Percentiles rank a stretch among this genome's conserved stretches.
These are phyloP conservation scores for Dynastes grantii DNA, from an alignment of 2,888 invertebrate genomes.

Conservation along the genomic window DNA sequence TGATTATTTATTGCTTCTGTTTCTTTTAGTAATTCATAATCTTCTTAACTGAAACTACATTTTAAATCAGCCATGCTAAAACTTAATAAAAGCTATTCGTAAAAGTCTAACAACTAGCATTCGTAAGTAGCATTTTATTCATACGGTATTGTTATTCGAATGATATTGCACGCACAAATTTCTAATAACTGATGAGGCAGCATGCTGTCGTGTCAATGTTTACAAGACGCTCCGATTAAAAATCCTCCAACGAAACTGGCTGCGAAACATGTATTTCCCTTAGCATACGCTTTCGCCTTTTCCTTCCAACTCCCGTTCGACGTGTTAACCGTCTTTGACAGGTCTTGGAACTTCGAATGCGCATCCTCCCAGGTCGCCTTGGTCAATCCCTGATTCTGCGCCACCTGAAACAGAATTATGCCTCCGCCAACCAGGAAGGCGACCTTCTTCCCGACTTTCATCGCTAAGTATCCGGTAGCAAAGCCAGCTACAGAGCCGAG, in stretches of 20 bases:
- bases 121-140: no score
- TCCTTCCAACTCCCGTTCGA: conserved; percentile 73
- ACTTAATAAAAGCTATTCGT: no score
- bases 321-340: conserved; percentile 83
- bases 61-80: no score
- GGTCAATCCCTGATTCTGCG: conserved; percentile 89
- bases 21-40: no score
- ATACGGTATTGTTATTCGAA: no score
- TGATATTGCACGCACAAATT: not conserved
- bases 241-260: conserved; percentile 52
- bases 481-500: conserved; percentile 60
- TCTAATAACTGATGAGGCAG: not conserved
- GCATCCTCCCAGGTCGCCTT: conserved; percentile 90
- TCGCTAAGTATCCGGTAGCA: conserved; percentile 81
- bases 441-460: conserved; percentile 90
- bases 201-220: not conserved
- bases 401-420: conserved; percentile 86
- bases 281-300: conserved; percentile 40
- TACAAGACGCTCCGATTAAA: conserved; percentile 45
- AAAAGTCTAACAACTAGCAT: no score
- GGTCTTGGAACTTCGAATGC: conserved; percentile 82
- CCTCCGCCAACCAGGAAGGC: conserved; percentile 89
- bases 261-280: conserved; percentile 46
- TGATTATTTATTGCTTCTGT: no score
- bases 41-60: no score